Evolutionary conservation across 2,888 invertebrate species (phyloP).

Genomic region (Drosophila tripunctata): DNA sequence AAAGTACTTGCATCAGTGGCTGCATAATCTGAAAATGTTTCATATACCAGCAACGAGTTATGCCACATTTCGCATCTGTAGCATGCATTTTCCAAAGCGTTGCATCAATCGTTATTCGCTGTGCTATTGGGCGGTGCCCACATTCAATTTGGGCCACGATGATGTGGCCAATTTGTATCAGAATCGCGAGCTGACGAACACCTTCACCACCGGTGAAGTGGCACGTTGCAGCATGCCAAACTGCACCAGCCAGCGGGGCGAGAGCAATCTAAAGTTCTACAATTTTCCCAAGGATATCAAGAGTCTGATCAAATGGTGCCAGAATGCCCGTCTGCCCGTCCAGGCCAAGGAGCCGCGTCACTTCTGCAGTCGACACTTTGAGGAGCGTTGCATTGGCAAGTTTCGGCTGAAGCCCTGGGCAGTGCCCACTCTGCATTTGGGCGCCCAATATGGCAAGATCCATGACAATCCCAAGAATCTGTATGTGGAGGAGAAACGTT

Average conservation of each 20-base stretch:
- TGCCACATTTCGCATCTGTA: constrained; percentile 75
- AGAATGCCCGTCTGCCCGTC: constrained; percentile 80
- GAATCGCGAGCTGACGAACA: constrained; percentile 80
- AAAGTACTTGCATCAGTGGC: constrained; percentile 80
- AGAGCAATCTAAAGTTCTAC: constrained; percentile 81
- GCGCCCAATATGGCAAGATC: constrained; percentile 79
- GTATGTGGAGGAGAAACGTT: constrained; percentile 81
- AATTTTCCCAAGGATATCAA: constrained; percentile 81
- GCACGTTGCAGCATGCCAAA: constrained; percentile 82
- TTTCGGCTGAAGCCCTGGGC: constrained; percentile 82
- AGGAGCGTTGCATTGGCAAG: constrained; percentile 81
- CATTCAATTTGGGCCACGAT: constrained; percentile 80
- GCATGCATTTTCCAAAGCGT: constrained; percentile 81
- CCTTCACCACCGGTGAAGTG: constrained; percentile 78
- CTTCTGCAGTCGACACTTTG: constrained; percentile 81
- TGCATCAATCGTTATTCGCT: constrained; percentile 81
- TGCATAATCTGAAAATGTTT: constrained; percentile 81
- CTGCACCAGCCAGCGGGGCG: constrained; percentile 78
- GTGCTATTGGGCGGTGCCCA: constrained; percentile 82
- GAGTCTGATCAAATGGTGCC: constrained; percentile 81
- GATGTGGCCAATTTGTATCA: constrained; percentile 82
- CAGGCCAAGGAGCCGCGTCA: constrained; percentile 80
- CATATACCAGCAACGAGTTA: constrained; percentile 72
- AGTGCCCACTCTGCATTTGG: constrained; percentile 78
- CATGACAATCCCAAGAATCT: constrained; percentile 81